Evolutionary conservation across 2,888 invertebrate species (phyloP).

Genomic region (Cheilosia urbana): DNA sequence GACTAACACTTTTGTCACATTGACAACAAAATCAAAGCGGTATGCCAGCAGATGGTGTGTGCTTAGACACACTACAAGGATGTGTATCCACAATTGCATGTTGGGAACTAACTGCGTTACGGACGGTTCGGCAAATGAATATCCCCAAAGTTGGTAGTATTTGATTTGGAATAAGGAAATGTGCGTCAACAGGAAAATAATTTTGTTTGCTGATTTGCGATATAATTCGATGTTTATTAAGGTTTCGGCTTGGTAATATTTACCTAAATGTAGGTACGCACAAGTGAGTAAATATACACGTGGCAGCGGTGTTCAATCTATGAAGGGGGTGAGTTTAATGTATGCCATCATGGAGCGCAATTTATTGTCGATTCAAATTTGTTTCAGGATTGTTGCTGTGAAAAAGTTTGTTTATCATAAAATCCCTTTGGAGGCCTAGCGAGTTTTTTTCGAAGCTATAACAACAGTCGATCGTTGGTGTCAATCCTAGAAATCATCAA

Average conservation of each 20-base stretch:
- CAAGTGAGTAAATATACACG: neutral
- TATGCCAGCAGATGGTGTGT: conserved; percentile 13
- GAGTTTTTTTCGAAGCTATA: too few species aligned
- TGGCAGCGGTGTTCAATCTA: neutral
- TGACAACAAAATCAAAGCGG: conserved; percentile 52
- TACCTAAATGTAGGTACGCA: neutral
- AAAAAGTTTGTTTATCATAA: too few species aligned
- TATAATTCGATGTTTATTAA: conserved; percentile 7
- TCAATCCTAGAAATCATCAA: too few species aligned
- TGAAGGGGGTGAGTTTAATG: neutral
- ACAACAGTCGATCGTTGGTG: too few species aligned
- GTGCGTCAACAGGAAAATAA: conserved; percentile 8
- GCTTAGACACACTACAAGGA: neutral
- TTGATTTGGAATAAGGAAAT: conserved; percentile 1
- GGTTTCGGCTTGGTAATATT: conserved; percentile 1
- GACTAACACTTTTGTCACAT: conserved; percentile 28
- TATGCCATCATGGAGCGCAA: neutral
- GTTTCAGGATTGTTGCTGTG: too few species aligned
- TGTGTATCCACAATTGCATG: conserved; percentile 11
- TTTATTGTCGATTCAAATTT: neutral
- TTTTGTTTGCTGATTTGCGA: conserved; percentile 24
- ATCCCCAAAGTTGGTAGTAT: neutral
- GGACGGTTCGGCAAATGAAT: neutral
- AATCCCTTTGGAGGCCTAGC: too few species aligned
- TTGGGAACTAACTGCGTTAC: conserved; percentile 13